These are phyloP conservation scores for Callimorpha dominula DNA, from an alignment of 2,888 invertebrate genomes.

Conservation along the genomic window DNA sequence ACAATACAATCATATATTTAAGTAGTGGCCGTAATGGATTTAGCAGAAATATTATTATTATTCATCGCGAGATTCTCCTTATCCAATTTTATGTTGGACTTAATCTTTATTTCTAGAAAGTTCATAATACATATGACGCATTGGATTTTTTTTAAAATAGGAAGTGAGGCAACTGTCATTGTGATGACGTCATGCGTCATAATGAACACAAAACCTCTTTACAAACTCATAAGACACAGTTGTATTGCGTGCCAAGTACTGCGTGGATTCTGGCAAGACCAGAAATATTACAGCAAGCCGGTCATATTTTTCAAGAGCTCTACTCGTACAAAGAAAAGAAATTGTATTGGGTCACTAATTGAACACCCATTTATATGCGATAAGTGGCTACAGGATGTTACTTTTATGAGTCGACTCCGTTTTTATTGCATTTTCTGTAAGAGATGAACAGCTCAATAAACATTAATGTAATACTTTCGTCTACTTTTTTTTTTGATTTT, in stretches of 20 bases:
- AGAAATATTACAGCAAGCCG: background rate
- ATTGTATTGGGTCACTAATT: background rate
- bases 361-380: background rate
- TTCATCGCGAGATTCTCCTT: background rate
- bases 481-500: background rate
- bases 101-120: background rate
- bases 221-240: background rate
- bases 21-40: background rate
- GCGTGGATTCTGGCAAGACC: too few relatives aligned
- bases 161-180: background rate
- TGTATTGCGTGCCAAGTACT: too few relatives aligned
- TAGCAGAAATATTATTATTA: background rate
- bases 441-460: background rate
- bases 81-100: background rate
- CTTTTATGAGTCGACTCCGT: background rate
- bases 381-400: background rate
- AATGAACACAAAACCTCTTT: constrained; percentile 15
- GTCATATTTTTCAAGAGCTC: background rate
- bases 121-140: constrained; percentile 7
- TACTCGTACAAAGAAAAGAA: background rate
- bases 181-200: background rate
- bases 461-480: too few relatives aligned
- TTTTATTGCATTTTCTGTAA: background rate
- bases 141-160: background rate
- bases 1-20: background rate